Conservation (phyloP, 1,140 invertebrate species). For the Uloborus diversus region DNA sequence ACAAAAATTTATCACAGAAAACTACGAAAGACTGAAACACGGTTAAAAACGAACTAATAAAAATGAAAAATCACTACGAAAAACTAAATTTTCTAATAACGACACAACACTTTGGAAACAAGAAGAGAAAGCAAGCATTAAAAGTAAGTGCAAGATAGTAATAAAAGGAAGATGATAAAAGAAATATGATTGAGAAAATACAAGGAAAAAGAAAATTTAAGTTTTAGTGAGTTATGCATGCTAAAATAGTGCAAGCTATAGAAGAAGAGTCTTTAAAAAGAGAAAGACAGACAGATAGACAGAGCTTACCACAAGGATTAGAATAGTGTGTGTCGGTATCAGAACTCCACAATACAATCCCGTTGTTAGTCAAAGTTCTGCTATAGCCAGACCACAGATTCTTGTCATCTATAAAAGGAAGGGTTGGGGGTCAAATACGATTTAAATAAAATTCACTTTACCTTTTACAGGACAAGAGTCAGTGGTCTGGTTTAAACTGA, state of each 20-base stretch:
- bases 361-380: constrained; percentile 56
- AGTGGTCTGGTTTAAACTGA: constrained; percentile 32
- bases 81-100: neutral
- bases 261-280: constrained; percentile 23
- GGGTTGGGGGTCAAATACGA: neutral
- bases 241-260: neutral
- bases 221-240: too few species aligned
- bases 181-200: too few species aligned
- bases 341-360: constrained; percentile 55
- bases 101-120: neutral
- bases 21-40: too few species aligned
- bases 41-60: too few species aligned
- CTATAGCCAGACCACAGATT: constrained; percentile 57
- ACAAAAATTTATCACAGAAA: too few species aligned
- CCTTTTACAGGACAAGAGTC: constrained; percentile 55
- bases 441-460: neutral
- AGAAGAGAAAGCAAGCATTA: neutral
- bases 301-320: constrained; percentile 54
- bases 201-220: too few species aligned
- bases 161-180: too few species aligned
- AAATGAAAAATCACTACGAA: neutral
- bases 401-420: constrained; percentile 57
- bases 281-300: neutral
- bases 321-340: constrained; percentile 55
- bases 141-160: too few species aligned